Base-by-base conservation (phyloP, 2,113 vertebrate species). In the Monopterus albus region DNA sequence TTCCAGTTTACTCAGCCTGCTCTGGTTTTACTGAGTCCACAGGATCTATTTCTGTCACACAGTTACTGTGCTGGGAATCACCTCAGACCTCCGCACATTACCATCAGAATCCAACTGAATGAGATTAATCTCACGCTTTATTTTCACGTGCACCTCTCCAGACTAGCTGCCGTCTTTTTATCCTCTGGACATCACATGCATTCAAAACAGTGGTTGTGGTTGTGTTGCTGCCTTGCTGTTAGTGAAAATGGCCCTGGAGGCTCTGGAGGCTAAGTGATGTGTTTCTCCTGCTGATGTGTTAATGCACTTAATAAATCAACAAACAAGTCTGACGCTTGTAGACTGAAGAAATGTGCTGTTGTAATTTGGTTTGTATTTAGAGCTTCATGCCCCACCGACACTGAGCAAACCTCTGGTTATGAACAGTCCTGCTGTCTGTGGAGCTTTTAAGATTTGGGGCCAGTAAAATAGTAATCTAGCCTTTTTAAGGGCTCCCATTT, bases 1-100 rank as follows among this genome's bases (percentile, higher is more conserved):
- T 39, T 64, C 47, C 20, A 5, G 1, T 28, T 52, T 50, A 4
- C 23, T 18, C 31, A 4, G 12, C 52, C 46, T 8, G 2, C 56
- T 52, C 5, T 7, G 40, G 20, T 51, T 45, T n/a, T 46, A 55
- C 62, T 60, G 72, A 67, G n/a, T 1, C 2, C 0, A 17, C 53
- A 59, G 3, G 36, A 43, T 9, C 29, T 56, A 14, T 46, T 66
- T 59, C 33, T 20, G 7, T 17, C 5, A 10, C 14, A 9, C n/a
- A n/a, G 28, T 12, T 0, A 3, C 17, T 2, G 6, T 20, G 25
- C 9, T 0, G 12, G 2, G 42, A 40, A 55, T 42, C 12, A 47
- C 47, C 73, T 69, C 23, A 49, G 49, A 56, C 45, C 29, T 39
- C 56, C 38, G 40, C 28, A 14, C 45, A 42, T 31, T 4, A 40